Conservation (phyloP, 2,113 vertebrate species). For the Xiphorhynchus elegans region DNA sequence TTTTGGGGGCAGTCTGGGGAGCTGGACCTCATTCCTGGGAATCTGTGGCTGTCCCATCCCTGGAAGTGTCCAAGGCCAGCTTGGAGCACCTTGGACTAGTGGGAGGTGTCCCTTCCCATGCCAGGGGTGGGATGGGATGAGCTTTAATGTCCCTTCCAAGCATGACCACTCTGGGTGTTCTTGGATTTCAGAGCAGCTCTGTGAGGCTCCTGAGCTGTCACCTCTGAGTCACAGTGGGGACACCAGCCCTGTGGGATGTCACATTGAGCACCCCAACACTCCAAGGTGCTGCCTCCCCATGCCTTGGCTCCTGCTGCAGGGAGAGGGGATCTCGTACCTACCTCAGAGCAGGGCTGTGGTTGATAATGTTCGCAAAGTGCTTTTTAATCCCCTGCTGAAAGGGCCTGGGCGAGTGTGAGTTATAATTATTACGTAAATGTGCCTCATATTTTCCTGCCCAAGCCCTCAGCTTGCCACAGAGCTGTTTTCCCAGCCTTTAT, state of each 20-base stretch:
- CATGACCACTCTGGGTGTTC: too few species aligned
- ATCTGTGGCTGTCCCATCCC: background rate
- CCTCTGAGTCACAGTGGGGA: too few species aligned
- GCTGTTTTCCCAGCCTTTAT: conserved; percentile 56
- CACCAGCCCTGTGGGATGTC: too few species aligned
- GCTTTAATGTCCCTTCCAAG: too few species aligned
- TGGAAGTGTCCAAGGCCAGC: background rate
- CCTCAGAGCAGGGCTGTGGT: conserved; percentile 1
- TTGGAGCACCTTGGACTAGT: rapidly evolving
- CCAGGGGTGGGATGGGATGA: background rate
- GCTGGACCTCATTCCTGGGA: background rate
- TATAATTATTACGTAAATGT: conserved; percentile 58
- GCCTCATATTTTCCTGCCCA: conserved; percentile 52
- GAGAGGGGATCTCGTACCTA: background rate
- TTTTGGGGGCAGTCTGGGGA: background rate
- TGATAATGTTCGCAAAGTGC: conserved; percentile 57
- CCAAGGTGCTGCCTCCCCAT: too few species aligned
- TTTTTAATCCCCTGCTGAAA: conserved; percentile 69
- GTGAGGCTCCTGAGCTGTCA: too few species aligned
- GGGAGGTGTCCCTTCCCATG: background rate
- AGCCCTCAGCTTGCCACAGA: conserved; percentile 21
- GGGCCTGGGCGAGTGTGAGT: conserved; percentile 32
- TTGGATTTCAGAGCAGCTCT: too few species aligned
- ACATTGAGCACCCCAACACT: too few species aligned
- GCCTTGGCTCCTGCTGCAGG: background rate